Base-by-base conservation (phyloP, 1,140 invertebrate genomes). In the Drosophila ficusphila region DNA sequence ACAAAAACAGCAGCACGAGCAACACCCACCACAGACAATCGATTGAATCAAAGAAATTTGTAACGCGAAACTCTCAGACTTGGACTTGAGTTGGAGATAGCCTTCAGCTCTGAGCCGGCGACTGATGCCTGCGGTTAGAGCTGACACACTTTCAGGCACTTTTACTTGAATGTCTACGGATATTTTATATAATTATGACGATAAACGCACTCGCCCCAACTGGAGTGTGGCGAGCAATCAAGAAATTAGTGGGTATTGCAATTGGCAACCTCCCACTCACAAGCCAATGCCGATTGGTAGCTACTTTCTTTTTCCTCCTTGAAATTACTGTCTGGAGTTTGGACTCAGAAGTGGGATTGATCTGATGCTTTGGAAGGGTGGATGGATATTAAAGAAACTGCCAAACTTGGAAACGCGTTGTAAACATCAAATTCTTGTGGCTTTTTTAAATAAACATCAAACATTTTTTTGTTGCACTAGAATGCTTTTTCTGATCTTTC, bases 41-140 rank as follows among this genome's bases (percentile, higher is more conserved):
- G 23, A 67, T 33, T 44, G 38, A 72, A 71, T 72, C 57, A 72
- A 72, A 72, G 68, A 72, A 72, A 72, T 72, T 72, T 52, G 69
- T 39, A 57, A 57, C 64, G 44, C 38, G 34, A 36, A 58, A 51
- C 47, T 58, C 46, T 61, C 60, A 27, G 25, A 16, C 53, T 14
- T 25, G 23, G 52, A 29, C n/a, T 23, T 18, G 19, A 21, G 2
- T 16, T 34, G 14, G 14, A 9, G 51, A 21, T 56, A 69, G 68
- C 69, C 69, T 72, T 72, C 69, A 41, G 34, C 11, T 70, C 21
- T 69, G 12, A 29, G 60, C 41, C 12, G 31, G 21, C 52, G 60
- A 44, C 14, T 47, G 53, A n/a, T 56, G 54, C 69, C 69, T 72
- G 69, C 68, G 56, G 68, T 48, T 72, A 46, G 25, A 72, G 33